These are phyloP conservation scores for Galagoides demidoff DNA, from an alignment of 2,797 vertebrate genomes.

Conservation along the genomic window DNA sequence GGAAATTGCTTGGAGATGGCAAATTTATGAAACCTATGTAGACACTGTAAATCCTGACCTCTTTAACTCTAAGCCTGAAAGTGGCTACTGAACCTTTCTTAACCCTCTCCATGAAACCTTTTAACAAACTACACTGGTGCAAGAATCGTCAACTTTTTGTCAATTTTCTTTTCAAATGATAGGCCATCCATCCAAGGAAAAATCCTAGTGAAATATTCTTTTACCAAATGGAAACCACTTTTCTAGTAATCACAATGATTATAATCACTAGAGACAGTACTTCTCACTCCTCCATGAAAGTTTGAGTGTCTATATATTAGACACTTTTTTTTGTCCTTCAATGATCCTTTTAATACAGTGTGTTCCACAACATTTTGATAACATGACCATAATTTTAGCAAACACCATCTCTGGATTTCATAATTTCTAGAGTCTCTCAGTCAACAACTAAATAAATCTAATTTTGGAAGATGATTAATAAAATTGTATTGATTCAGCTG, in stretches of 20 bases:
- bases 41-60: background rate
- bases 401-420: background rate
- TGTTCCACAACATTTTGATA: background rate
- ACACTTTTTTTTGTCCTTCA: background rate
- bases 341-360: background rate
- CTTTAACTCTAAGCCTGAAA: background rate
- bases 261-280: background rate
- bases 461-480: background rate
- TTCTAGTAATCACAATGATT: conserved; percentile 1
- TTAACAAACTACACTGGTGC: background rate
- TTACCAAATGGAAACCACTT: background rate
- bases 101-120: background rate
- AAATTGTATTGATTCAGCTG: conserved; percentile 41
- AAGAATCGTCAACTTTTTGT: background rate
- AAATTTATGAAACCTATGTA: background rate
- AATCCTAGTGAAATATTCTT: background rate
- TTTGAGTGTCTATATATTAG: background rate
- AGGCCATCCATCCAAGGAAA: background rate
- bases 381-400: background rate
- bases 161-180: background rate
- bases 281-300: background rate
- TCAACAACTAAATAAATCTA: conserved; percentile 20
- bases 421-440: background rate
- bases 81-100: background rate
- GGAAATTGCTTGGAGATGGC: background rate